Evolutionary conservation across 2,113 vertebrate species (phyloP).

Genomic region (Riparia riparia): DNA sequence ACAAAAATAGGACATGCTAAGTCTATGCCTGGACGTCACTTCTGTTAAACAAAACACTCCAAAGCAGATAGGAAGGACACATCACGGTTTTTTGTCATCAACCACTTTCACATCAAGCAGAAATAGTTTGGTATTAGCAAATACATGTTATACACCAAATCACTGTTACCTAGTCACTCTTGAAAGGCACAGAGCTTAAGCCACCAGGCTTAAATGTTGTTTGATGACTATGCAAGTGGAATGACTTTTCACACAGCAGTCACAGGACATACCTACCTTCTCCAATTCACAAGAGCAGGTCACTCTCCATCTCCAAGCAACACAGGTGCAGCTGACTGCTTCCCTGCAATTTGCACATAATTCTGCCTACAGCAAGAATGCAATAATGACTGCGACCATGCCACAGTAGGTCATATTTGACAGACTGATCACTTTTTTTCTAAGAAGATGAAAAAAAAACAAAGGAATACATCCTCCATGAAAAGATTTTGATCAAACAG

Average conservation of each 20-base stretch:
- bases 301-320: neutral
- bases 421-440: neutral
- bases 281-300: neutral
- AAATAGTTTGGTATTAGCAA: constrained; percentile 5
- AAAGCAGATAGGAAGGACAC: neutral
- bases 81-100: neutral
- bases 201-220: neutral
- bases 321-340: neutral
- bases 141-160: neutral
- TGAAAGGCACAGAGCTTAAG: neutral
- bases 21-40: neutral
- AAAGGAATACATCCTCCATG: neutral
- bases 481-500: neutral
- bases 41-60: neutral
- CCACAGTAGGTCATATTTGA: neutral
- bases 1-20: constrained; percentile 14
- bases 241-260: neutral
- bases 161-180: neutral
- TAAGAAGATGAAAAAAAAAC: neutral
- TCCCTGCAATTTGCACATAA: neutral
- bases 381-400: rapidly evolving
- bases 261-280: neutral
- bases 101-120: neutral
- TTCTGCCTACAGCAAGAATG: neutral
- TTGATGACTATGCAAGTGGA: neutral